phyloP scores from a whole-genome alignment of 2,113 vertebrate genomes.

The Hypomesus transpacificus region DNA sequence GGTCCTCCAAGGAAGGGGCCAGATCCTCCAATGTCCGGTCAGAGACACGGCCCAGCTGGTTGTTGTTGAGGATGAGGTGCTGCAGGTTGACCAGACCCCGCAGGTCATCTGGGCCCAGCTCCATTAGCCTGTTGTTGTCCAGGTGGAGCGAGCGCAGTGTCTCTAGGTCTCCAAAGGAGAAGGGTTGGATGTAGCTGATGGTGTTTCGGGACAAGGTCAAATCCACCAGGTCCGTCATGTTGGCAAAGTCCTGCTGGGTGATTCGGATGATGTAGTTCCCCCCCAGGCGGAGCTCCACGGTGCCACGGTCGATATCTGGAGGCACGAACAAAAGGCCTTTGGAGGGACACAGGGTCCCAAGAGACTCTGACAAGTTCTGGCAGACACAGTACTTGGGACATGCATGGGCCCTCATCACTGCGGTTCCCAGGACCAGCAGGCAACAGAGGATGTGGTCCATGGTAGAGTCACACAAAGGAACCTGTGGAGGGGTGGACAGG shows the following conservation, averaged over 20 bases:
- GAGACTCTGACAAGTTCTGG: slow-evolving; percentile 92
- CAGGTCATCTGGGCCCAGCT: slow-evolving; percentile 83
- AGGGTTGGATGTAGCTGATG: slow-evolving; percentile 90
- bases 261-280: slow-evolving; percentile 93
- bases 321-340: slow-evolving; percentile 95
- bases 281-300: slow-evolving; percentile 89
- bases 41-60: slow-evolving; percentile 82
- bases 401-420: slow-evolving; percentile 74
- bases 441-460: slow-evolving; percentile 87
- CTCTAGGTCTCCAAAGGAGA: slow-evolving; percentile 88
- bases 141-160: slow-evolving; percentile 89
- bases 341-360: slow-evolving; percentile 89
- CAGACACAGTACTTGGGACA: slow-evolving; percentile 94
- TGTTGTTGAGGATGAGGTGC: slow-evolving; percentile 93
- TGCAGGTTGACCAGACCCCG: slow-evolving; percentile 89
- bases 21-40: slow-evolving; percentile 87
- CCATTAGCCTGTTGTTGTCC: slow-evolving; percentile 86
- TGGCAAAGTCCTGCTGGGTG: slow-evolving; percentile 87
- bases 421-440: slow-evolving; percentile 87
- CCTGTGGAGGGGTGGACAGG: slow-evolving; percentile 59
- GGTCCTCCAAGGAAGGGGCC: slow-evolving; percentile 81
- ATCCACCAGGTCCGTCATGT: slow-evolving; percentile 94
- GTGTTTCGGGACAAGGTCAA: slow-evolving; percentile 92
- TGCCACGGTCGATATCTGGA: slow-evolving; percentile 83
- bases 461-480: slow-evolving; percentile 74